Percentiles rank a stretch among this genome's conserved stretches.
Conservation (phyloP, 2,113 vertebrate genomes). For the Protobothrops mucrosquamatus region DNA sequence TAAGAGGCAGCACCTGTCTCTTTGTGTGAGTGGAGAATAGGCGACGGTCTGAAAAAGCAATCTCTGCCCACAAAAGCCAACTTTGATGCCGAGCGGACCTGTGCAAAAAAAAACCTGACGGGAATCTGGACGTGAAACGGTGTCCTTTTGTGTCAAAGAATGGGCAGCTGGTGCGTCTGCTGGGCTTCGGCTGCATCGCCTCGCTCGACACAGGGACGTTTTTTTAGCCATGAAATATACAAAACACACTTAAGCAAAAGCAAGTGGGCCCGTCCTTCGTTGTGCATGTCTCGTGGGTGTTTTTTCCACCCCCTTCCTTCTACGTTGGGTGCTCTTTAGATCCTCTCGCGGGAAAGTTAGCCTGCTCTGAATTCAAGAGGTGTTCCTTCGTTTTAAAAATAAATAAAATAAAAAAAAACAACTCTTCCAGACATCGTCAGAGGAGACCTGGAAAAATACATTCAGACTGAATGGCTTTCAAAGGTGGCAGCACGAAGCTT, state of each 20-base stretch:
- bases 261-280: slow-evolving; percentile 59
- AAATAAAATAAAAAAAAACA: not conserved
- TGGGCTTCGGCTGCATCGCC: slow-evolving; percentile 26
- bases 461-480: slow-evolving; percentile 30
- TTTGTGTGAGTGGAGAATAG: not conserved
- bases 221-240: slow-evolving; percentile 56
- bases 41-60: not conserved
- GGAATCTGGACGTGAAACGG: not conserved
- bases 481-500: not conserved
- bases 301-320: not conserved
- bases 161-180: not conserved
- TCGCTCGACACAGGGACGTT: slow-evolving; percentile 45
- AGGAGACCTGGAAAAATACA: slow-evolving; percentile 32
- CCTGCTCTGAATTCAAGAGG: slow-evolving; percentile 50
- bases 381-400: slow-evolving; percentile 30
- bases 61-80: not conserved
- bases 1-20: not conserved
- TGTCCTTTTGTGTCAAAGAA: not conserved
- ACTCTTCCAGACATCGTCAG: slow-evolving; percentile 7
- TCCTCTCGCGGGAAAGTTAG: not conserved
- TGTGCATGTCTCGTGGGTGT: slow-evolving; percentile 40
- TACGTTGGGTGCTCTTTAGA: slow-evolving; percentile 49
- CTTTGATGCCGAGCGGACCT: not conserved
- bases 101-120: not conserved
- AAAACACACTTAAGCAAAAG: slow-evolving; percentile 62